Conservation (phyloP, 2,888 invertebrate species). For the Lutraria lutraria region DNA sequence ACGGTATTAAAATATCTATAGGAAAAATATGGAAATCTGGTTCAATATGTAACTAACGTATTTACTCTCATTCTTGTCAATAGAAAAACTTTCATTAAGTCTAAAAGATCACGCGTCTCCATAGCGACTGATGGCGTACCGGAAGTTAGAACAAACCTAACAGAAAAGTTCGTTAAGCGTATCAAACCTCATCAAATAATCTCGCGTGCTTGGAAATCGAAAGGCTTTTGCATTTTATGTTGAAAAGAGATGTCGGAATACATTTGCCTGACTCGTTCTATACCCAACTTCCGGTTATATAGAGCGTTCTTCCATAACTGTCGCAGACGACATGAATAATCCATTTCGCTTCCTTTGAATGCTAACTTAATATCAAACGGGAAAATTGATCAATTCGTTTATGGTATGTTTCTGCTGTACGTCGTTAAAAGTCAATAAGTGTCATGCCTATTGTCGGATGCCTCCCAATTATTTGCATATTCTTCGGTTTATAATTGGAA, state of each 20-base stretch:
- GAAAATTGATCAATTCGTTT: constrained; percentile 70
- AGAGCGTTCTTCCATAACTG: constrained; percentile 67
- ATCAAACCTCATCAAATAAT: constrained; percentile 72
- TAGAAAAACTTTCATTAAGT: constrained; percentile 73
- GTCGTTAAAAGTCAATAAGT: constrained; percentile 72
- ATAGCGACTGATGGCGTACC: constrained; percentile 70
- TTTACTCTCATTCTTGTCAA: constrained; percentile 67
- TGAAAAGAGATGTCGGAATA: constrained; percentile 64
- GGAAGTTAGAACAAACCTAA: constrained; percentile 71
- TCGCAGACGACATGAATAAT: constrained; percentile 72
- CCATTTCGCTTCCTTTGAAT: constrained; percentile 72
- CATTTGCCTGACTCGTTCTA: constrained; percentile 71
- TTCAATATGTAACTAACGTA: constrained; percentile 70
- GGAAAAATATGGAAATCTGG: constrained; percentile 68
- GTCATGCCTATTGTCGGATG: constrained; percentile 65
- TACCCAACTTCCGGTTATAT: constrained; percentile 70
- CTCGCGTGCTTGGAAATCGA: constrained; percentile 72
- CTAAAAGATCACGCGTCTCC: constrained; percentile 66
- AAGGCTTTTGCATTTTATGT: constrained; percentile 63
- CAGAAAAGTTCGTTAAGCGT: constrained; percentile 71
- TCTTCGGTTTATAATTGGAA: constrained; percentile 58
- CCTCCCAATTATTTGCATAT: constrained; percentile 66
- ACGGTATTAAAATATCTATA: constrained; percentile 47
- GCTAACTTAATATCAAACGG: constrained; percentile 65
- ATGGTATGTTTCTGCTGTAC: constrained; percentile 60